Base-by-base conservation (phyloP, 1,140 invertebrate species). In the Propsilocerus akamusi region DNA sequence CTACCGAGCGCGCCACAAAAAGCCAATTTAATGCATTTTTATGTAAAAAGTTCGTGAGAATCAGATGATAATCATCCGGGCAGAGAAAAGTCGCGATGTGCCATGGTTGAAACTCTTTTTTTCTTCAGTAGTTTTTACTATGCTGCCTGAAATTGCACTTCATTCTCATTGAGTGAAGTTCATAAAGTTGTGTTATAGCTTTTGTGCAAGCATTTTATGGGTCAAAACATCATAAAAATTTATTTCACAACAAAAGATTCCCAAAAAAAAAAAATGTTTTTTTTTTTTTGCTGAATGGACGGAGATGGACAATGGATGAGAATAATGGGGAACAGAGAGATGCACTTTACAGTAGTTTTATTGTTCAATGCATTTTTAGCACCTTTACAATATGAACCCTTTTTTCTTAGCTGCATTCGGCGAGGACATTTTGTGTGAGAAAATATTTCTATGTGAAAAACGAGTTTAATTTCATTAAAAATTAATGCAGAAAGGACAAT, bases 1-100 rank as follows among this genome's bases (percentile, higher is more conserved):
- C n/a, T 30, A 8, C n/a, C n/a, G 28, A 20, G 34, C 34, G 8
- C 34, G 17, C 28, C 28, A 30, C 28, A 20, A 14, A 17, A 20
- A 20, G 34, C 34, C 34, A 41, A 41, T 41, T 41, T 41, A 41
- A 41, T 41, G 34, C 34, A 41, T 41, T 41, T 41, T 41, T 41
- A 41, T 41, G 14, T 41, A 41, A 41, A 41, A 41, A 41, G 34
- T 41, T 41, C 34, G 34, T 41, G 34, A 41, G 34, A 41, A 41
- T 41, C 34, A 20, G 34, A 41, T 41, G 34, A 41, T 41, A 41
- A 41, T 41, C 34, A 17, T 30, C n/a, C n/a, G n/a, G n/a, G n/a
- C n/a, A n/a, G n/a, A n/a, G n/a, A n/a, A n/a, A n/a, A n/a, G n/a
- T n/a, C n/a, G n/a, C n/a, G n/a, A n/a, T n/a, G n/a, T n/a, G n/a